phyloP scores from a whole-genome alignment of 1,140 invertebrate genomes.

The Aphaenogaster ashmeadi region DNA sequence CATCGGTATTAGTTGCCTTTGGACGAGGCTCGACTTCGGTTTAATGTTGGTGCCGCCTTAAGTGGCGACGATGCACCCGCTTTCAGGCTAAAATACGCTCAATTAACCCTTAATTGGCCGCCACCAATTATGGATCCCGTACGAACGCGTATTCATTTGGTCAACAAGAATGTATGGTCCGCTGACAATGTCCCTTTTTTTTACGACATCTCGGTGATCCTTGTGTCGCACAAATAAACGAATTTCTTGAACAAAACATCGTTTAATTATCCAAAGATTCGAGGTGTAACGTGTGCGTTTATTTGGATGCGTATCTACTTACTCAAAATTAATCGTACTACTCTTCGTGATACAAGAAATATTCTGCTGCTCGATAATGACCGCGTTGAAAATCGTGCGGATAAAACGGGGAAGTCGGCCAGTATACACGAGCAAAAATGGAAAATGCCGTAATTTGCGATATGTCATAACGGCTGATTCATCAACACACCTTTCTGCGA shows the following conservation, averaged over 20 bases:
- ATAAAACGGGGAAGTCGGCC: neutral
- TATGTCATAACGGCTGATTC: slow-evolving; percentile 32
- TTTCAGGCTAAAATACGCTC: slow-evolving; percentile 77
- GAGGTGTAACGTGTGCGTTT: neutral
- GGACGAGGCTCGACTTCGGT: slow-evolving; percentile 12
- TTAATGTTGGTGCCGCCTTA: slow-evolving; percentile 70
- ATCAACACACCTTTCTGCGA: slow-evolving; percentile 14
- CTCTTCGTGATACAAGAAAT: neutral
- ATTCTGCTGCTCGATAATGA: neutral
- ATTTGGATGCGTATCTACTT: neutral
- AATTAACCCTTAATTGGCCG: slow-evolving; percentile 78
- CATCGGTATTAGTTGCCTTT: slow-evolving; percentile 19
- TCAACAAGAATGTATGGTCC: slow-evolving; percentile 76
- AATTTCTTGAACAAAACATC: slow-evolving; percentile 43
- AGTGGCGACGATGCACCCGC: slow-evolving; percentile 73
- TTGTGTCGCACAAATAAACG: slow-evolving; percentile 45
- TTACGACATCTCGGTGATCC: slow-evolving; percentile 55
- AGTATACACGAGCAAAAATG: slow-evolving; percentile 28
- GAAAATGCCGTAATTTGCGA: neutral
- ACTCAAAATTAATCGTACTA: neutral
- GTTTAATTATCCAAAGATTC: slow-evolving; percentile 35
- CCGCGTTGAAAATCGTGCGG: neutral
- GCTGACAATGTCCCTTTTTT: slow-evolving; percentile 66
- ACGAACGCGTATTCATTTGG: slow-evolving; percentile 76
- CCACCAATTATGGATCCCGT: slow-evolving; percentile 74